Conservation (phyloP, 2,797 vertebrate genomes). For the Anguilla marmorata region DNA sequence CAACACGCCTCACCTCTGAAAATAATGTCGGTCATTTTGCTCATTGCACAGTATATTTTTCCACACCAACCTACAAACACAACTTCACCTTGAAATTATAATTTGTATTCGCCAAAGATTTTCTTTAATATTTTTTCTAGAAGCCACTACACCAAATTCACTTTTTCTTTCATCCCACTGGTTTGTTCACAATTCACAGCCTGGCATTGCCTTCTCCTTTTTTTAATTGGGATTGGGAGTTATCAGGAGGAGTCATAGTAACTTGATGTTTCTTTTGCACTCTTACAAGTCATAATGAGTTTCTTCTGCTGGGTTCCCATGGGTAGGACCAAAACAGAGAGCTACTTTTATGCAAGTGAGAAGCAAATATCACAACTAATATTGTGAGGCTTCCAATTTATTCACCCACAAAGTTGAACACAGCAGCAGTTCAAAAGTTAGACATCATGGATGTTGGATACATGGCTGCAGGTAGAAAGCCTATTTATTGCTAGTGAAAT, state of each 20-base stretch:
- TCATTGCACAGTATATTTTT: background rate
- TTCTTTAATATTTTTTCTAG: background rate
- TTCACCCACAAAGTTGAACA: conserved; percentile 11
- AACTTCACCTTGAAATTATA: background rate
- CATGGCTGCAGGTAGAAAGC: background rate
- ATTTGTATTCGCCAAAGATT: background rate
- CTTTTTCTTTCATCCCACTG: background rate
- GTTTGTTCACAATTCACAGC: conserved; percentile 17
- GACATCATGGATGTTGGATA: conserved; percentile 18
- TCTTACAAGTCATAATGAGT: conserved; percentile 54
- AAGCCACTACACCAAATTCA: background rate
- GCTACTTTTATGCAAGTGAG: conserved; percentile 31
- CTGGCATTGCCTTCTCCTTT: conserved; percentile 24
- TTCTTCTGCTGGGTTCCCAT: conserved; percentile 38
- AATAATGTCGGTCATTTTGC: background rate
- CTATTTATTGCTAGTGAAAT: background rate
- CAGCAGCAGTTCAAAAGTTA: background rate
- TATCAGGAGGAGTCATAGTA: conserved; percentile 21
- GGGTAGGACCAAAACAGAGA: conserved; percentile 26
- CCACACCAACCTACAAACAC: background rate
- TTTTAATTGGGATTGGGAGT: conserved; percentile 49
- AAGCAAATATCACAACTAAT: conserved; percentile 13
- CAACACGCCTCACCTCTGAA: background rate
- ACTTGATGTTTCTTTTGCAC: conserved; percentile 52
- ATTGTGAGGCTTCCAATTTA: conserved; percentile 32